Evolutionary conservation across 2,888 invertebrate genomes (phyloP), one percentile per base, ranked within the genome.

Genomic region (Phyllotreta cruciferae): DNA sequence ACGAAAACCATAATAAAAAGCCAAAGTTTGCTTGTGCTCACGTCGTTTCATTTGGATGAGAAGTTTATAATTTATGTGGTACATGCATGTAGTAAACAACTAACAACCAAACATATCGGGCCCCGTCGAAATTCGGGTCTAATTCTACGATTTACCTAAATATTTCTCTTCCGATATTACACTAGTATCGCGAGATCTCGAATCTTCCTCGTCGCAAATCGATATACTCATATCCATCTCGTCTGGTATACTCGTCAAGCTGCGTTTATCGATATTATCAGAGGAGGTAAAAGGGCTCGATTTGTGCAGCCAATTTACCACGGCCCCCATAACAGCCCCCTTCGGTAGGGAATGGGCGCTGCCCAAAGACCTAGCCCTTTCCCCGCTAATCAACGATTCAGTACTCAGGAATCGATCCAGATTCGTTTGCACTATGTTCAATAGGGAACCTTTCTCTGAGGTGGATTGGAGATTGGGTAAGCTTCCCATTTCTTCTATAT

Each of bases 101-200:
- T 10, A 74, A 71, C 70, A 68, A 74, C 75, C 78, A 80, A 80
- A 80, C 81, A 81, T 81, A 79, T 81, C 80, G 81, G 81, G 81
- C 80, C 75, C 73, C 77, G 74, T 73, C 71, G 76, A 61, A 64
- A 44, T 14, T 66, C 65, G 72, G 72, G 70, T 71, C 72, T 71
- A 70, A 35, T 50, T 54, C 66, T 68, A 68, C 55, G 39, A 47
- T 64, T 70, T 70, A 68, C 70, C 68, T 68, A 66, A 36, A 58
- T 55, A n/a, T 34, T 69, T 62, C 58, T 67, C 67, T 60, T 70
- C 66, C 38, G 56, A 44, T 7, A 72, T 71, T 64, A 77, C 68
- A 14, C 74, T 70, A 60, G 78, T 78, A 63, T 76, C 73, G 14
- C 69, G 62, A 34, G 61, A 66, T 62, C 61, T 67, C 14, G 60